Conservation (phyloP, 2,113 vertebrate species). For the Pomatostomus ruficeps region DNA sequence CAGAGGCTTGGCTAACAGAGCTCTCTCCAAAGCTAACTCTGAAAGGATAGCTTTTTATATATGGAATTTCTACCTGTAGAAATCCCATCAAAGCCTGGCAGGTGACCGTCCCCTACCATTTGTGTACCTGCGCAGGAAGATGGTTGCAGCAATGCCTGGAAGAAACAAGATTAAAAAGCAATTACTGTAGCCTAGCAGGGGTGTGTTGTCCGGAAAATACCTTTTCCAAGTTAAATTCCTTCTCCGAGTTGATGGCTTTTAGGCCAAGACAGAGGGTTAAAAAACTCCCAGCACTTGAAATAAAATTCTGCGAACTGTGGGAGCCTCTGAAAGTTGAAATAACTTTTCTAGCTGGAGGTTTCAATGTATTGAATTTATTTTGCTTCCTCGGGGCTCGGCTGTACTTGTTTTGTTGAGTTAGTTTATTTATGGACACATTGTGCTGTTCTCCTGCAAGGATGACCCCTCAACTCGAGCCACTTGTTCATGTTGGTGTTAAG, state of each 20-base stretch:
- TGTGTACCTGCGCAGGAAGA: neutral
- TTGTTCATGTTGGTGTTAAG: neutral
- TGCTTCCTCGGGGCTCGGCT: neutral
- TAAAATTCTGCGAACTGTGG: neutral
- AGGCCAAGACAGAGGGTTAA: neutral
- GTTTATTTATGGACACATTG: neutral
- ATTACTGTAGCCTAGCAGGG: neutral
- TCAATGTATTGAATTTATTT: neutral
- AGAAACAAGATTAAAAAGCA: neutral
- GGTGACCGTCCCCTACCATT: neutral
- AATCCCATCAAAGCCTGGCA: neutral
- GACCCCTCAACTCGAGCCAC: neutral
- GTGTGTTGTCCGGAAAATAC: neutral
- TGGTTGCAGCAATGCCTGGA: neutral
- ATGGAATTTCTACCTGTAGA: neutral
- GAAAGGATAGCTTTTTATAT: neutral
- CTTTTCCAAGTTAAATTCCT: neutral
- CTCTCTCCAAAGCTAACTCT: fast-evolving
- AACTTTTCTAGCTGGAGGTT: neutral
- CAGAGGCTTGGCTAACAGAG: neutral
- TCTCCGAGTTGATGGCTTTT: neutral
- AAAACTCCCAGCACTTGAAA: neutral
- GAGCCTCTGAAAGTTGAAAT: neutral
- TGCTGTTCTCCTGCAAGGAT: neutral
- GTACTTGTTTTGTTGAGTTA: neutral